A percentile compares a stretch with the other conserved stretches of the same genome.
Conservation (phyloP, 2,888 invertebrate species). For the Lordiphosa fenestrarum region DNA sequence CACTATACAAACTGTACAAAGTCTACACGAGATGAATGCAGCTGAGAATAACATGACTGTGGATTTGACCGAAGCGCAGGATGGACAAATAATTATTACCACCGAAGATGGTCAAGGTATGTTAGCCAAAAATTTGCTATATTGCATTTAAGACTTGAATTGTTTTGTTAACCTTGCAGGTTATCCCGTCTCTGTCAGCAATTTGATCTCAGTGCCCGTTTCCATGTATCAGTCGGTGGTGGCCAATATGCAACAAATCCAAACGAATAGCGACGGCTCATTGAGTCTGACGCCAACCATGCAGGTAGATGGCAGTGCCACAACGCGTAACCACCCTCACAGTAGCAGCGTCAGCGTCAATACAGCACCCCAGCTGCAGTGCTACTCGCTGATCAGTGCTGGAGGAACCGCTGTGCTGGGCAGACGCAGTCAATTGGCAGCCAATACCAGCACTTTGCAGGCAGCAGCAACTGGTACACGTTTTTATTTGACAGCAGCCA, state of each 20-base stretch:
- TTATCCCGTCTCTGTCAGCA: constrained; percentile 90
- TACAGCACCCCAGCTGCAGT: too few relatives aligned
- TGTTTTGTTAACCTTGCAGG: constrained; percentile 50
- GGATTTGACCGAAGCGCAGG: constrained; percentile 95
- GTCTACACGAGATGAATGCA: constrained; percentile 85
- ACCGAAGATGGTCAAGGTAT: constrained; percentile 95
- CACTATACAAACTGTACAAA: constrained; percentile 85
- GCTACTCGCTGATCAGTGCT: too few relatives aligned
- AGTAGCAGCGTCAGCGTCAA: background rate
- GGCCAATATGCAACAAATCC: constrained; percentile 91
- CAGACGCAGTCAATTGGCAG: too few relatives aligned
- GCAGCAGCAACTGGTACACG: too few relatives aligned
- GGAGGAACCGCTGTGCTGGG: too few relatives aligned
- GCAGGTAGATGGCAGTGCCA: constrained; percentile 80
- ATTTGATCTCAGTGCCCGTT: constrained; percentile 97
- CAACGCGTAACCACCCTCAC: background rate
- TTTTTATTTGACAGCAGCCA: background rate
- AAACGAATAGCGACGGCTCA: constrained; percentile 87
- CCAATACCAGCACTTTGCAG: too few relatives aligned
- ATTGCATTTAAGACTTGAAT: background rate
- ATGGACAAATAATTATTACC: constrained; percentile 96
- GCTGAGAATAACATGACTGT: constrained; percentile 89
- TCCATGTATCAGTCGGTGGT: constrained; percentile 98
- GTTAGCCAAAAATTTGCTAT: constrained; percentile 44
- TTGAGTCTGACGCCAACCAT: constrained; percentile 90